Evolutionary conservation across 1,140 invertebrate genomes (phyloP), one percentile per base, ranked within the genome.

Genomic region (Paraescarpia echinospica): DNA sequence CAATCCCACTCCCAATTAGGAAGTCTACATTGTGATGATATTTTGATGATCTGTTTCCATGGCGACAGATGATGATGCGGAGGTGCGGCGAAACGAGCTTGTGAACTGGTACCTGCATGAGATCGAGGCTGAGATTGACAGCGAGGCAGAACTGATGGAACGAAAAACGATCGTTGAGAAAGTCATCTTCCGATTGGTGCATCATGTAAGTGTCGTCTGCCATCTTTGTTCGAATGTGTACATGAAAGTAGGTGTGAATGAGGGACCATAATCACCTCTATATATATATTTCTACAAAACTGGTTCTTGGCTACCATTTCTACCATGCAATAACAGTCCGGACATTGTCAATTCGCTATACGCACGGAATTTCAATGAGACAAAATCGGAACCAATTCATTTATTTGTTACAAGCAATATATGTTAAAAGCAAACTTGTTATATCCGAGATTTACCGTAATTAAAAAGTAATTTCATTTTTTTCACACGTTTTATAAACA

Each of bases 101-200:
- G 97, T 99, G 35, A 97, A 98, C 93, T 99, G 99, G 99, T 99
- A 99, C 96, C 96, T 99, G 90, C 97, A 98, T 95, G 97, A 98
- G 95, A 97, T 99, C 93, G 97, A 98, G 94, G 97, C 97, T 94
- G 97, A 98, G 94, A 98, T 99, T 93, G 98, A 99, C 94, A 97
- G 97, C 1, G 99, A 99, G 96, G 98, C 98, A 33, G 98, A 99
- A 95, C 96, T 99, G 5, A 95, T 99, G 31, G 98, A 99, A 94
- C 97, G 97, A 94, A 99, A 99, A 96, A 97, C 97, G 33, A 95
- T 99, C 5, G 97, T 99, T n/a, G 98, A 99, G 95, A 99, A 99
- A 96, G 98, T 99, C 93, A 97, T 99, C 91, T 98, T 99, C 95
- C 97, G 99, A 93, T 97, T 99, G 14, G 98, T 99, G 94, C 98